Percentiles rank a stretch among this genome's conserved stretches.
phyloP scores from a whole-genome alignment of 1,140 invertebrate species.

The Trichomalopsis sarcophagae region DNA sequence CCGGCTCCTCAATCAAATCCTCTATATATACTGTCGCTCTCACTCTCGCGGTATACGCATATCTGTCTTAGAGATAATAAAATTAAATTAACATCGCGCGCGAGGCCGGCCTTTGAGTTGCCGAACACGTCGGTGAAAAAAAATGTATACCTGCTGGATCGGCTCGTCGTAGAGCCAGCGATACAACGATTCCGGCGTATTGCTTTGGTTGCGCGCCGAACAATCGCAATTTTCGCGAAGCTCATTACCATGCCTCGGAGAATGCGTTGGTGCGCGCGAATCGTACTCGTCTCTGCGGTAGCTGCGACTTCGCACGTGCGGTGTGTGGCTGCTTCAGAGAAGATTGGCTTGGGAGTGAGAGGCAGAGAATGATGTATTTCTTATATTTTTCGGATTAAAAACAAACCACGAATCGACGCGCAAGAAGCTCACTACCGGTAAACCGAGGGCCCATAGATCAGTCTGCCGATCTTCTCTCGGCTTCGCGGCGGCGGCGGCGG shows the following conservation, averaged over 20 bases:
- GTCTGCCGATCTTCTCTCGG: constrained; percentile 18
- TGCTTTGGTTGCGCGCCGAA: background rate
- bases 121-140: background rate
- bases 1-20: constrained; percentile 29
- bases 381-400: background rate
- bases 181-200: too few relatives aligned
- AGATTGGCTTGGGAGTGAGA: too few relatives aligned
- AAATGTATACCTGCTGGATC: too few relatives aligned
- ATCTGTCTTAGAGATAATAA: background rate
- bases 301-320: too few relatives aligned
- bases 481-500: background rate
- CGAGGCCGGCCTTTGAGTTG: background rate
- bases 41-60: background rate
- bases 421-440: background rate
- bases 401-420: background rate
- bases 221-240: background rate
- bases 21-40: too few relatives aligned
- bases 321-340: too few relatives aligned
- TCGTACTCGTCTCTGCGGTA: too few relatives aligned
- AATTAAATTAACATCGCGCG: background rate
- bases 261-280: background rate
- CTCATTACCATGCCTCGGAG: background rate
- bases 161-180: too few relatives aligned
- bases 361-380: background rate
- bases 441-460: constrained; percentile 30